These are phyloP conservation scores for Synanthedon vespiformis DNA, from an alignment of 2,888 invertebrate genomes.

Conservation along the genomic window DNA sequence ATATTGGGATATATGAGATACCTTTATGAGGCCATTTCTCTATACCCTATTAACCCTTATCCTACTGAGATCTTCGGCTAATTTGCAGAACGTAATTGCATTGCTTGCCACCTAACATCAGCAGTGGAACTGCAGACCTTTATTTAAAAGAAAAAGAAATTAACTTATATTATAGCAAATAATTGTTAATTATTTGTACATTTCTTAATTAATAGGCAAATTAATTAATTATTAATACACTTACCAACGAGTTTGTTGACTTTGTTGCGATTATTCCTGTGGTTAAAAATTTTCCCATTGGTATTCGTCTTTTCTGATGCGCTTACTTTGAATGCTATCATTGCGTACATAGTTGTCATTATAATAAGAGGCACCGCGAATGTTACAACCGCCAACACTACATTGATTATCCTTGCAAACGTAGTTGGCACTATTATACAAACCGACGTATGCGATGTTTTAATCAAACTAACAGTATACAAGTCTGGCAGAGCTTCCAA, in stretches of 20 bases:
- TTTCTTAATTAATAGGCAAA: too few relatives aligned
- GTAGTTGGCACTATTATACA: constrained; percentile 32
- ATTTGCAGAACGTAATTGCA: too few relatives aligned
- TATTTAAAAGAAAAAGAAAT: too few relatives aligned
- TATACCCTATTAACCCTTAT: too few relatives aligned
- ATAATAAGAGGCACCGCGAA: constrained; percentile 34
- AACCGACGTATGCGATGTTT: constrained; percentile 18
- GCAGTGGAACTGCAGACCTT: too few relatives aligned
- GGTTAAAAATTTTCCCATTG: constrained; percentile 30
- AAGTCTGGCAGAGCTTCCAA: constrained; percentile 31
- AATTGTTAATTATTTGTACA: too few relatives aligned
- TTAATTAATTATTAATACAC: constrained; percentile 7
- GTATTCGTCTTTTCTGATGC: constrained; percentile 18
- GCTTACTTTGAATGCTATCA: constrained; percentile 38
- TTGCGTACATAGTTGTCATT: constrained; percentile 35
- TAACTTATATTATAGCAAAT: too few relatives aligned
- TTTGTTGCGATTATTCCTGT: constrained; percentile 32
- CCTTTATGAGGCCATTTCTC: too few relatives aligned
- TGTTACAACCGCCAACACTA: constrained; percentile 27
- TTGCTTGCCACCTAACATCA: too few relatives aligned
- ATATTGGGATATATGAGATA: too few relatives aligned
- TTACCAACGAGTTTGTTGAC: constrained; percentile 44
- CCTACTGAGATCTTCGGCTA: too few relatives aligned
- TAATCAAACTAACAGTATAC: constrained; percentile 14
- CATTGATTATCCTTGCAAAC: constrained; percentile 27